Base-by-base conservation (phyloP, 2,888 invertebrate species). In the Operophtera brumata region DNA sequence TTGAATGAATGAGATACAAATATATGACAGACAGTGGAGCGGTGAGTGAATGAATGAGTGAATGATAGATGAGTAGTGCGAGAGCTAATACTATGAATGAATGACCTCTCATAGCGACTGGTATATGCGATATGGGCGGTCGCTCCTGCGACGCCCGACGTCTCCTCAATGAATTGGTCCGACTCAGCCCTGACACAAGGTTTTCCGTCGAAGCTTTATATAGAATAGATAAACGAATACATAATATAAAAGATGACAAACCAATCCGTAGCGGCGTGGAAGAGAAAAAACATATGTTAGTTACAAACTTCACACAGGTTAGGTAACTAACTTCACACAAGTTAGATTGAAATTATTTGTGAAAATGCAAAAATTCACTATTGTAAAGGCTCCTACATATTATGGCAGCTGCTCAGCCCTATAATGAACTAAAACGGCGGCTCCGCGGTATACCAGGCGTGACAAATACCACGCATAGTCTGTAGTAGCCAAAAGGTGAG, bases 71-170 rank as follows among this genome's bases (percentile, higher is more conserved):
- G 26, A 12, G 11, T 20, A 41, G 26, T 37, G 14, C 11, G 30
- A 13, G 10, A 46, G 12, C 25, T 41, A 55, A 20, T 42, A n/a
- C 30, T 30, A 30, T 30, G 30, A 34, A 48, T 25, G 32, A 51
- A 47, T 48, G 60, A 86, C 86, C 86, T 82, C 85, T 80, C 81
- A 84, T 84, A 8, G 90, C 85, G 3, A 90, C 84, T 0, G 90
- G 90, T 68, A 91, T 91, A 28, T 90, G 89, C 1, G 88, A 87
- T 6, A 82, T 74, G 0, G 88, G 86, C 12, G 90, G 88, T 12
- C 89, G 65, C 58, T 91, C 91, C 58, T 89, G 89, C 4, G 90
- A 90, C 0, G 86, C 83, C 0, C 89, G 69, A 0, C 89, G 70
- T 5, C 87, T 59, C 0, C 89, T 63, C 52, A 88, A 51, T 0